These are phyloP conservation scores for Melinopterus prodromus DNA, from an alignment of 2,888 invertebrate species.

Conservation along the genomic window DNA sequence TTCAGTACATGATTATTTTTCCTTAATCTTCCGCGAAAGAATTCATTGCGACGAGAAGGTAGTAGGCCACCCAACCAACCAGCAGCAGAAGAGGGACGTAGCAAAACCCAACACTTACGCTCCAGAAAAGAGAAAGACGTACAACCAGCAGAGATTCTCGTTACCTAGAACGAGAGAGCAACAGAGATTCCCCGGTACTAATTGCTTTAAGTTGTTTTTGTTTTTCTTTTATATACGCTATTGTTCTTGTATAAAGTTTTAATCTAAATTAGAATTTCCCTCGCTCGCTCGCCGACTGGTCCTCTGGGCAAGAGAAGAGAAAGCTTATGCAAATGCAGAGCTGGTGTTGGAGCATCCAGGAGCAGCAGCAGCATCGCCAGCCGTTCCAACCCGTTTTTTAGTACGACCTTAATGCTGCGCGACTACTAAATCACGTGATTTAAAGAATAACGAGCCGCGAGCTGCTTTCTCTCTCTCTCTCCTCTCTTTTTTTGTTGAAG, in stretches of 20 bases:
- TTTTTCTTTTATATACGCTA: conserved; percentile 38
- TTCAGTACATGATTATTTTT: conserved; percentile 30
- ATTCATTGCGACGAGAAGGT: conserved; percentile 25
- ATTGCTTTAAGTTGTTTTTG: conserved; percentile 43
- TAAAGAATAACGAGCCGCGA: neutral
- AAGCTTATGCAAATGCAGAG: conserved; percentile 44
- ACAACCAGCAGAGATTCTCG: neutral
- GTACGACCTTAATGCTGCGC: neutral
- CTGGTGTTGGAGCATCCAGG: neutral
- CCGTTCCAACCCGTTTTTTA: neutral
- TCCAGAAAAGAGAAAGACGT: neutral
- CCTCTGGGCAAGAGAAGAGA: neutral
- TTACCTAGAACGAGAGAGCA: conserved; percentile 14
- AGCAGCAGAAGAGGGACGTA: neutral
- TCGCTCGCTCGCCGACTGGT: conserved; percentile 31
- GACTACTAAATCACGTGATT: neutral
- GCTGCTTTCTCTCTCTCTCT: neutral
- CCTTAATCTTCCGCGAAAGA: conserved; percentile 30
- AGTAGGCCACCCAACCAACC: neutral
- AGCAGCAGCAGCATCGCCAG: neutral
- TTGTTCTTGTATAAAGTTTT: conserved; percentile 45
- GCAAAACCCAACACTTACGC: neutral
- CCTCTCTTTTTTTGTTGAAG: neutral
- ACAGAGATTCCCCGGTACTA: conserved; percentile 37
- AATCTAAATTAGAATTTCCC: conserved; percentile 47